Base-by-base conservation (phyloP, 2,113 vertebrate genomes). In the Serilophus lunatus region DNA sequence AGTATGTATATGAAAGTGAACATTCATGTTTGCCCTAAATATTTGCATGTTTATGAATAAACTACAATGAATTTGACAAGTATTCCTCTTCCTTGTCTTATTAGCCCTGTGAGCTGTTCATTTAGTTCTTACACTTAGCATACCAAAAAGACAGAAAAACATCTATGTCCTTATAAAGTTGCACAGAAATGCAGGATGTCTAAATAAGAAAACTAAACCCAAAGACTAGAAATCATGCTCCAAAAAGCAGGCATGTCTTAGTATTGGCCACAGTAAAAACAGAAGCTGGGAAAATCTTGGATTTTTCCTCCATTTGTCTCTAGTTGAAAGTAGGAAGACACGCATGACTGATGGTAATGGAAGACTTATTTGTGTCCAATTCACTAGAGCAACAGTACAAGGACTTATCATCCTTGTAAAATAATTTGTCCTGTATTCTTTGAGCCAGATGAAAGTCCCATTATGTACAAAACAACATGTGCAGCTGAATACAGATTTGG, bases 331-430 rank as follows among this genome's bases (percentile, higher is more conserved):
- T 5, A 26, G 14, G 2, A 1, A 79, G 65, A 68, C 50, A 83
- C 16, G 59, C 86, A 56, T 83, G 88, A 95, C 51, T 93, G 90
- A 90, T 78, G 57, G 77, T 94, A 96, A 92, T 53, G 51, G 88
- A 86, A 93, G 87, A 80, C 68, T 68, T 78, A 78, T 95, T 80
- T 90, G 80, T 83, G 86, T 74, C 49, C 86, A 92, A 54, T 87
- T 94, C 95, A 84, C 61, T 64, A 29, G 64, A 86, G 88, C 95
- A 94, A 91, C 2, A 47, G 45, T 25, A 79, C 86, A 93, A 96
- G 90, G 88, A 88, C 95, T 15, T 83, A 90, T 51, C 82, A 93
- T 60, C 93, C 82, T 94, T 97, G 72, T 75, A 88, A 88, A 93
- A 90, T 91, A 85, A 88, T 85, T 93, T 86, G 76, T 63, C 92